These are phyloP conservation scores for Aramus guarauna DNA, from an alignment of 2,113 vertebrate species.

Conservation along the genomic window DNA sequence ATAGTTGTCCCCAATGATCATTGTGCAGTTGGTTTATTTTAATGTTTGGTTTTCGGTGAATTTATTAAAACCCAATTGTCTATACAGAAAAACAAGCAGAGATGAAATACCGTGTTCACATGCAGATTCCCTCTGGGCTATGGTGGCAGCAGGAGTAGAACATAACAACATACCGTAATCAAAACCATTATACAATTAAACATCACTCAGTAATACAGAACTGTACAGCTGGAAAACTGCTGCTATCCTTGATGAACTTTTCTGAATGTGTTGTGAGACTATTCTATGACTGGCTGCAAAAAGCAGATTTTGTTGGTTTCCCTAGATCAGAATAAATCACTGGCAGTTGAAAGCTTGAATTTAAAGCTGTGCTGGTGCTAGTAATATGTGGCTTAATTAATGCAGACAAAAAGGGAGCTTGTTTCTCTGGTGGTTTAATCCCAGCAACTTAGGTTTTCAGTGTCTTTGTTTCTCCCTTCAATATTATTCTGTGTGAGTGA, in stretches of 20 bases:
- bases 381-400: constrained; percentile 1
- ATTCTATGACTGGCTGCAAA: not conserved
- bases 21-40: constrained; percentile 15
- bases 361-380: not conserved
- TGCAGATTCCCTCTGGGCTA: not conserved
- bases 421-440: constrained; percentile 19
- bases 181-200: constrained; percentile 36
- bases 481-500: not conserved
- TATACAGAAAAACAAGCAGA: not conserved
- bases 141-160: not conserved
- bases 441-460: not conserved
- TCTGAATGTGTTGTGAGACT: not conserved
- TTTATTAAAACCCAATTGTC: constrained; percentile 27
- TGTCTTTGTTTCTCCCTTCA: constrained; percentile 2
- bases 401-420: not conserved
- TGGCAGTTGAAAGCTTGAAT: not conserved
- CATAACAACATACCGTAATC: not conserved
- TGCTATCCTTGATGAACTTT: not conserved
- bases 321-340: constrained; percentile 7
- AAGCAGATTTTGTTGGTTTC: constrained; percentile 43
- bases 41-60: not conserved
- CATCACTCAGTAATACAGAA: not conserved
- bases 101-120: constrained; percentile 4
- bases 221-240: not conserved
- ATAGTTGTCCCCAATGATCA: not conserved